These are phyloP conservation scores for Anniella stebbinsi DNA, from an alignment of 2,797 vertebrate genomes.

Conservation along the genomic window DNA sequence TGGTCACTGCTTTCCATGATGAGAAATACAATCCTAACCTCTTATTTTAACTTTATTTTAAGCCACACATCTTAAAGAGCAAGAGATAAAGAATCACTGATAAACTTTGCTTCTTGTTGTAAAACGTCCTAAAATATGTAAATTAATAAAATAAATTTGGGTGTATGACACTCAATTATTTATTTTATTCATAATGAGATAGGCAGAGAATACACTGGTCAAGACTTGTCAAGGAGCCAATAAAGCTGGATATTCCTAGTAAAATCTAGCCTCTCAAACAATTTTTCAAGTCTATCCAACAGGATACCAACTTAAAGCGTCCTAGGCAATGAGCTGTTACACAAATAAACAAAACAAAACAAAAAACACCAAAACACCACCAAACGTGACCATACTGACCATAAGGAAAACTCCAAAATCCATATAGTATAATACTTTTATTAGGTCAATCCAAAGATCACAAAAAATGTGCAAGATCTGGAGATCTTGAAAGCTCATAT, in stretches of 20 bases:
- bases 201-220: background rate
- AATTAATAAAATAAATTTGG: background rate
- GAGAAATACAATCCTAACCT: background rate
- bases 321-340: conserved; percentile 18
- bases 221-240: background rate
- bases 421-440: no score
- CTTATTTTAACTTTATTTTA: background rate
- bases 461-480: no score
- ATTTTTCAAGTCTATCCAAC: conserved; percentile 6
- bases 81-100: conserved; percentile 1
- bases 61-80: background rate
- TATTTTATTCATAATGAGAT: background rate
- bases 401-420: no score
- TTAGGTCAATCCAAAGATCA: no score
- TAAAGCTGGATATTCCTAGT: background rate
- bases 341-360: no score
- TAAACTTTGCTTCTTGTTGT: background rate
- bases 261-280: background rate
- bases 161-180: background rate
- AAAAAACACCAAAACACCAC: no score
- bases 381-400: no score
- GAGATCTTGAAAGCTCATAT: no score
- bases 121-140: background rate
- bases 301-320: background rate
- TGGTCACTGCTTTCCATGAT: background rate